Evolutionary conservation across 2,113 vertebrate species (phyloP).

Genomic region (Centropus unirufus): DNA sequence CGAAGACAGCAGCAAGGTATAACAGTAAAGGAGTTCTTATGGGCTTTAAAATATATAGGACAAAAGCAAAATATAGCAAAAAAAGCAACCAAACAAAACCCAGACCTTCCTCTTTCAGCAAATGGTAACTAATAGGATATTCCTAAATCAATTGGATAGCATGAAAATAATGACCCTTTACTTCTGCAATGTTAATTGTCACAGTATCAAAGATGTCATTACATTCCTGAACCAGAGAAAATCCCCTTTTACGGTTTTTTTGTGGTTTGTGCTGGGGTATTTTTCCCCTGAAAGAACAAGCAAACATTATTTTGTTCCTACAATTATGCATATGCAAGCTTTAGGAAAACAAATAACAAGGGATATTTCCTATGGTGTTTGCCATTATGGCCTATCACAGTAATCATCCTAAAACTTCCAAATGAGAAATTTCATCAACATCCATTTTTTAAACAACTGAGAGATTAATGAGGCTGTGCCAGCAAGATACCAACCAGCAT

Average conservation of each 20-base stretch:
- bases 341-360: neutral
- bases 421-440: neutral
- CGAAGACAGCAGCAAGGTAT: conserved; percentile 7
- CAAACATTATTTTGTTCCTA: neutral
- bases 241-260: neutral
- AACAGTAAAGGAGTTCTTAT: neutral
- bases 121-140: neutral
- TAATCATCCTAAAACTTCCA: neutral
- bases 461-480: neutral
- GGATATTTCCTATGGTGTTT: neutral
- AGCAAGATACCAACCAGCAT: neutral
- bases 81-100: neutral
- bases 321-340: neutral
- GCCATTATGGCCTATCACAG: neutral
- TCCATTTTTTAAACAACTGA: neutral
- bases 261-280: neutral
- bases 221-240: neutral
- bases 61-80: neutral
- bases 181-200: neutral
- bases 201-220: neutral
- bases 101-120: neutral
- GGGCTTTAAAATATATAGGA: neutral
- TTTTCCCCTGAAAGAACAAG: neutral
- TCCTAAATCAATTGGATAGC: conserved; percentile 2
- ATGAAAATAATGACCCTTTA: conserved; percentile 38